phyloP scores from a whole-genome alignment of 37 sponge, comb jelly and placozoan genomes.

The Cladorhizidae sp. region DNA sequence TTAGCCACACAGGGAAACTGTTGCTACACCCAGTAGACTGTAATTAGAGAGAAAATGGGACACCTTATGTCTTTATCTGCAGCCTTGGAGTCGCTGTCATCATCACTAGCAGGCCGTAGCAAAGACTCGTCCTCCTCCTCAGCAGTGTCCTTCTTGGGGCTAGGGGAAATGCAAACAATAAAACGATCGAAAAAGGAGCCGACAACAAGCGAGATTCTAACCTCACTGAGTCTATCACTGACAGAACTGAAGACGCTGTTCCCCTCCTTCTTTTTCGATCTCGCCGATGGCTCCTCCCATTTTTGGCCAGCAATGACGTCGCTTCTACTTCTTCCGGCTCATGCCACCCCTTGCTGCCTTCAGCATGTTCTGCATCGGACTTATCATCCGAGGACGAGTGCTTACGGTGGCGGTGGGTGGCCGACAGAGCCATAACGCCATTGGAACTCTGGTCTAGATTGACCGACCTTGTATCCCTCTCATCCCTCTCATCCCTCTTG shows the following conservation, averaged over 20 bases:
- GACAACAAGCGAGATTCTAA: not conserved
- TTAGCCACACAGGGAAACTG: no score
- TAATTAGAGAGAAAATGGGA: no score
- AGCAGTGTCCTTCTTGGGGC: not conserved
- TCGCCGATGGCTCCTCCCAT: not conserved
- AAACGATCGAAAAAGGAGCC: not conserved
- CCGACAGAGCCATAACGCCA: not conserved
- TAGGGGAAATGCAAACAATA: not conserved
- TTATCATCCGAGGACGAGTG: not conserved
- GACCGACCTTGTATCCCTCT: not conserved
- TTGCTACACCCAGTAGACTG: no score
- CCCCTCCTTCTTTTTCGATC: not conserved
- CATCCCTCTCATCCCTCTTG: not conserved
- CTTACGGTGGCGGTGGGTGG: not conserved
- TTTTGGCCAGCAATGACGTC: no score
- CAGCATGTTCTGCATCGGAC: not conserved
- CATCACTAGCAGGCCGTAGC: not conserved
- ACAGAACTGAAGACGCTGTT: not conserved
- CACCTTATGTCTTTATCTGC: not conserved
- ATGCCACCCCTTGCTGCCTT: not conserved
- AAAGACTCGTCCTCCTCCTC: not conserved
- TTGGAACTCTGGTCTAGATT: not conserved
- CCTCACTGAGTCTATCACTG: constrained; percentile 7
- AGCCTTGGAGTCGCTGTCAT: not conserved
- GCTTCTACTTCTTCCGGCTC: no score